Evolutionary conservation across 2,113 vertebrate genomes (phyloP).

Genomic region (Engraulis encrasicolus): DNA sequence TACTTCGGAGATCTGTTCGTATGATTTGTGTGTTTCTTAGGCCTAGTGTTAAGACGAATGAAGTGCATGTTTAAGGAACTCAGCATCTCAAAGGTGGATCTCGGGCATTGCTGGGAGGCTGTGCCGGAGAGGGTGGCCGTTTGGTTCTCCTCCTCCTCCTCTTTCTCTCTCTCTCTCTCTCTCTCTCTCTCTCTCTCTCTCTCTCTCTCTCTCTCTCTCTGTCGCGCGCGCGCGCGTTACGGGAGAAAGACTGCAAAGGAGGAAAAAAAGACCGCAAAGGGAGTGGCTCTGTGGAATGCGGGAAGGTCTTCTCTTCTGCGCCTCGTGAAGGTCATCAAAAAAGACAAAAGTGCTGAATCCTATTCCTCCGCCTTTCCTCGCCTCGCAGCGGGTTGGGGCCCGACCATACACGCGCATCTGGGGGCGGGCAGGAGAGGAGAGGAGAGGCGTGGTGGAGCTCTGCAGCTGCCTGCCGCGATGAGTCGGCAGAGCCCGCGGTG

Average conservation of each 20-base stretch:
- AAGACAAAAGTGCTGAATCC: slow-evolving; percentile 44
- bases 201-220: slow-evolving; percentile 46
- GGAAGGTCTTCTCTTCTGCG: slow-evolving; percentile 46
- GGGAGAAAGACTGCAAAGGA: slow-evolving; percentile 42
- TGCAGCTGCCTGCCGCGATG: slow-evolving; percentile 59
- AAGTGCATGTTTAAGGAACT: slow-evolving; percentile 54
- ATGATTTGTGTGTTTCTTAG: slow-evolving; percentile 20
- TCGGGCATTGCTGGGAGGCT: slow-evolving; percentile 43
- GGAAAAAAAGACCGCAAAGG: slow-evolving; percentile 13
- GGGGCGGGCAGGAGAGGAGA: too few relatives aligned
- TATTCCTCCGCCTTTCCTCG: slow-evolving; percentile 25
- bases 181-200: slow-evolving; percentile 42
- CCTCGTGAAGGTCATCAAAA: slow-evolving; percentile 67
- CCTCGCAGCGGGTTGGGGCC: slow-evolving; percentile 40
- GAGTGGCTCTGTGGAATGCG: slow-evolving; percentile 36
- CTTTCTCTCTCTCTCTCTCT: too few relatives aligned
- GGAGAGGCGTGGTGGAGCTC: too few relatives aligned
- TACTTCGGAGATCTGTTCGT: slow-evolving; percentile 27
- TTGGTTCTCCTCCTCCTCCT: slow-evolving; percentile 38
- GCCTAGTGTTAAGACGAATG: slow-evolving; percentile 46
- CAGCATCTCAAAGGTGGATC: slow-evolving; percentile 37
- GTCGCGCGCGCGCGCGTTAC: slow-evolving; percentile 40
- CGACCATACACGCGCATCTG: slow-evolving; percentile 53
- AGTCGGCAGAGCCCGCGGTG: slow-evolving; percentile 64
- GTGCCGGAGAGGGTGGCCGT: slow-evolving; percentile 55